Conservation (phyloP, 2,797 vertebrate genomes). For the Rhyacichthys aspro region DNA sequence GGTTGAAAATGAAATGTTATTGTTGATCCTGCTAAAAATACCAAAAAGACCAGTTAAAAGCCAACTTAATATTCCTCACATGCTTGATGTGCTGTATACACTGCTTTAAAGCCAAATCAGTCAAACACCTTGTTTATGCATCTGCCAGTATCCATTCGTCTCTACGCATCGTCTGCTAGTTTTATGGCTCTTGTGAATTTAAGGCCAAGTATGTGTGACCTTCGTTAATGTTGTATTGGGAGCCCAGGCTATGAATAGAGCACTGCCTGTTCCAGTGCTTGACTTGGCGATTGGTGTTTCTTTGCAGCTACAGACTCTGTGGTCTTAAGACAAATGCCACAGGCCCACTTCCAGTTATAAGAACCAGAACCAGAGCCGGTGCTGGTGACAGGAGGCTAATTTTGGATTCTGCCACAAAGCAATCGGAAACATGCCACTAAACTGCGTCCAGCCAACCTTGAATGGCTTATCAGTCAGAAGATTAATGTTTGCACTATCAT, state of each 20-base stretch:
- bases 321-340: constrained; percentile 27
- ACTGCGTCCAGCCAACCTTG: constrained; percentile 29
- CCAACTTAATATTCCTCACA: constrained; percentile 18
- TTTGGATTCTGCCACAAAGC: constrained; percentile 10
- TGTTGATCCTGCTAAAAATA: constrained; percentile 30
- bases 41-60: constrained; percentile 18
- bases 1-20: neutral
- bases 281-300: constrained; percentile 25
- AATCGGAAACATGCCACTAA: constrained; percentile 37
- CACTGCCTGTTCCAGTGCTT: constrained; percentile 19
- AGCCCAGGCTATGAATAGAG: constrained; percentile 41
- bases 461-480: constrained; percentile 39
- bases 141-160: constrained; percentile 27
- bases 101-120: constrained; percentile 18
- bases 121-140: constrained; percentile 37
- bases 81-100: constrained; percentile 11
- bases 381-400: constrained; percentile 43
- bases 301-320: constrained; percentile 16
- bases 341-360: constrained; percentile 39
- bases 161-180: constrained; percentile 13
- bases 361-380: too few species aligned
- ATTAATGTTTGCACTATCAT: constrained; percentile 33
- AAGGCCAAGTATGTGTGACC: constrained; percentile 19
- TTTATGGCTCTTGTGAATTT: constrained; percentile 35
- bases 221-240: constrained; percentile 22